Evolutionary conservation across 2,888 invertebrate genomes (phyloP).

Genomic region (Callinectes sapidus): DNA sequence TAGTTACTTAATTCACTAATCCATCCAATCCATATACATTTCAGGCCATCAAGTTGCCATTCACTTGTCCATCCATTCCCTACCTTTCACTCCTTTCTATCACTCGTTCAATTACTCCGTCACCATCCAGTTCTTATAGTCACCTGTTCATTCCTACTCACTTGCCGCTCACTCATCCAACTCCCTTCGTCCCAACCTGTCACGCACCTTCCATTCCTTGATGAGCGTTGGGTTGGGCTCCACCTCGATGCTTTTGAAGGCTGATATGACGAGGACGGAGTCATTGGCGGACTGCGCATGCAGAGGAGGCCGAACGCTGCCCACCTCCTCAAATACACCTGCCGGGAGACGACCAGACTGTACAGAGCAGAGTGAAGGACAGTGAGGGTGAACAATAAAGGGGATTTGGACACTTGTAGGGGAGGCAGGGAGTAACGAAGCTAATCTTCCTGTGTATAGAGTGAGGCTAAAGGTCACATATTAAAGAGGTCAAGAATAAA

Average conservation of each 20-base stretch:
- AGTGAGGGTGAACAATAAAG: background rate
- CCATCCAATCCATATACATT: too few species aligned
- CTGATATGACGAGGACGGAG: slow-evolving; percentile 62
- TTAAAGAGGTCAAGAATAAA: too few species aligned
- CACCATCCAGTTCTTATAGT: background rate
- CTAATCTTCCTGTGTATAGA: background rate
- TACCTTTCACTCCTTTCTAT: background rate
- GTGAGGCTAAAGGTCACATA: background rate
- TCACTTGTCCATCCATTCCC: background rate
- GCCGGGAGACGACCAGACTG: background rate
- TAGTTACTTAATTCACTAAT: too few species aligned
- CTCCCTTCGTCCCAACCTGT: background rate
- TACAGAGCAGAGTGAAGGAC: background rate
- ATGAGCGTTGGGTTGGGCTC: slow-evolving; percentile 56
- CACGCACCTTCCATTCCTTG: slow-evolving; percentile 70
- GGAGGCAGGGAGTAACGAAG: background rate
- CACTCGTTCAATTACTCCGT: too few species aligned
- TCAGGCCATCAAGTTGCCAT: background rate
- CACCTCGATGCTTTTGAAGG: slow-evolving; percentile 66
- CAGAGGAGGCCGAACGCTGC: slow-evolving; percentile 47
- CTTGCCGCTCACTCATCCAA: background rate
- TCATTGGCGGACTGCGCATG: background rate
- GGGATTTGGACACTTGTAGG: too few species aligned
- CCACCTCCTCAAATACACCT: slow-evolving; percentile 66
- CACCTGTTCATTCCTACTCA: background rate